Percentiles rank a stretch among this genome's conserved stretches.
Evolutionary conservation across 1,140 invertebrate genomes (phyloP).

Genomic region (Calephelis nemesis): DNA sequence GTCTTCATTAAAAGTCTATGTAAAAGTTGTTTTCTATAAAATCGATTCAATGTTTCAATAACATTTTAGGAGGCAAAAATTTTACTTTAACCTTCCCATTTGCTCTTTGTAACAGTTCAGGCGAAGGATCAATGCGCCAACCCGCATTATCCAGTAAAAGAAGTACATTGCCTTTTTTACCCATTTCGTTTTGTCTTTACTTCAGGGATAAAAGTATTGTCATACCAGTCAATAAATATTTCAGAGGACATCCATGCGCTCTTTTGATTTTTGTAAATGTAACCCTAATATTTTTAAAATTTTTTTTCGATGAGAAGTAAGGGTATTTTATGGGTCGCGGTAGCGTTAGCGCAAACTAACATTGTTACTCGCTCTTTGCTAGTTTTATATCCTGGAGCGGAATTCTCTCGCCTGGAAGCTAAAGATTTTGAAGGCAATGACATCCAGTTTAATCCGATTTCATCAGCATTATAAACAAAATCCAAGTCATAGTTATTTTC

Average conservation of each 20-base stretch:
- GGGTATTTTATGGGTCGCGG: conserved; percentile 34
- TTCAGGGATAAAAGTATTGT: conserved; percentile 41
- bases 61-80: conserved; percentile 76
- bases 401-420: conserved; percentile 30
- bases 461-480: conserved; percentile 38
- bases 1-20: conserved; percentile 32
- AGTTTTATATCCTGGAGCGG: conserved; percentile 34
- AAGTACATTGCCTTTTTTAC: conserved; percentile 53
- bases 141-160: conserved; percentile 70
- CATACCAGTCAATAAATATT: conserved; percentile 50
- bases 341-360: conserved; percentile 38
- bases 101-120: conserved; percentile 46
- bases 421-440: conserved; percentile 34
- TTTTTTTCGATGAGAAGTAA: conserved; percentile 35
- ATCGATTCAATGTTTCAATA: conserved; percentile 53
- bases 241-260: conserved; percentile 42
- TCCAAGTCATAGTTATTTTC: conserved; percentile 36
- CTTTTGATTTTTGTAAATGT: conserved; percentile 32
- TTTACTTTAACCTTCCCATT: conserved; percentile 53
- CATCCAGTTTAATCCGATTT: conserved; percentile 35
- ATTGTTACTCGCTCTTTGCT: conserved; percentile 39
- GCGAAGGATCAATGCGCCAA: conserved; percentile 49
- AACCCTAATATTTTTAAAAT: conserved; percentile 34
- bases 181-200: conserved; percentile 37
- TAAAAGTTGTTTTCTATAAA: conserved; percentile 50